Conservation (phyloP, 2,113 vertebrate species). For the Rattus rattus region DNA sequence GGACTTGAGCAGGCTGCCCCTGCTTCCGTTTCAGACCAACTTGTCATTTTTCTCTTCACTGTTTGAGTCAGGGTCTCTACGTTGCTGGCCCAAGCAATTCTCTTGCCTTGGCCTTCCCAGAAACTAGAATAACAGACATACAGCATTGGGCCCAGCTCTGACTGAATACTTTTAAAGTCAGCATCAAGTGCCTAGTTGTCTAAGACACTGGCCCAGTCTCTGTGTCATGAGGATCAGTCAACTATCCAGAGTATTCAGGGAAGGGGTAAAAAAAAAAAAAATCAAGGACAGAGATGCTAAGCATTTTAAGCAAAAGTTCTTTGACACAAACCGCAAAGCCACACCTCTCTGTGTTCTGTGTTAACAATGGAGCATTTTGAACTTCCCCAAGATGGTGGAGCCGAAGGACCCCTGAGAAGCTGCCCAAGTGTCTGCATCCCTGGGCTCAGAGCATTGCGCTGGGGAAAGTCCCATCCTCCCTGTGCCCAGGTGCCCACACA, state of each 20-base stretch:
- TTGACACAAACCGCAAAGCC: fast-evolving
- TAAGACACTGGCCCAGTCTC: fast-evolving
- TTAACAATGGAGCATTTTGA: fast-evolving
- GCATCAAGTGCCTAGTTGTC: not conserved
- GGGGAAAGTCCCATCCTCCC: not conserved
- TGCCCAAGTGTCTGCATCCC: not conserved
- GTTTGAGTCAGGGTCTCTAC: not conserved
- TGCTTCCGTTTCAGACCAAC: fast-evolving
- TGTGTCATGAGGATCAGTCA: not conserved
- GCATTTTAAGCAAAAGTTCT: fast-evolving
- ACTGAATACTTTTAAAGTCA: not conserved
- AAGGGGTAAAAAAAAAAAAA: too few species aligned
- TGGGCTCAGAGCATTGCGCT: too few species aligned
- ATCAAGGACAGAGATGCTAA: not conserved
- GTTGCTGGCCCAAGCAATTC: not conserved
- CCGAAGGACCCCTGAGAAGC: not conserved
- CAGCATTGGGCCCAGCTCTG: not conserved
- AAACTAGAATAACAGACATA: not conserved
- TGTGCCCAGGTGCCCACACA: not conserved
- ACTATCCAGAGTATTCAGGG: fast-evolving
- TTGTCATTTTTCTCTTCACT: not conserved
- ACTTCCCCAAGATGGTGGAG: not conserved
- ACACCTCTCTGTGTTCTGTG: fast-evolving
- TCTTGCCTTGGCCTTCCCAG: not conserved
- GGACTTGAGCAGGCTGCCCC: not conserved